Conservation (phyloP, 2,113 vertebrate species). For the Neolamprologus brichardi region DNA sequence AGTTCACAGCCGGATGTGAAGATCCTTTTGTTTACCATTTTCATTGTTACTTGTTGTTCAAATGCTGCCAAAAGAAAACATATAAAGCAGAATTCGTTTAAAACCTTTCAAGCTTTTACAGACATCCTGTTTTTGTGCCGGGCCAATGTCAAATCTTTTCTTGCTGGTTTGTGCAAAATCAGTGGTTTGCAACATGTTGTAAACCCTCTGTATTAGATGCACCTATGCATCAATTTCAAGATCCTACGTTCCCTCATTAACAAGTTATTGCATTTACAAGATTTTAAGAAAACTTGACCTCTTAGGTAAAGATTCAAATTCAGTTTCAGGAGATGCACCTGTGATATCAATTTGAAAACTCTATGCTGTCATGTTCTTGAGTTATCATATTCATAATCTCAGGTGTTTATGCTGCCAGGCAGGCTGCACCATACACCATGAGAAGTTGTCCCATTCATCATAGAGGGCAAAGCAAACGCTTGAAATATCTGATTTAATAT, state of each 20-base stretch:
- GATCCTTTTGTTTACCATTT: neutral
- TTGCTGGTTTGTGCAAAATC: neutral
- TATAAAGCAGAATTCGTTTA: neutral
- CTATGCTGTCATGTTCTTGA: neutral
- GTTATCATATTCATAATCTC: neutral
- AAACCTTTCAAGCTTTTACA: neutral
- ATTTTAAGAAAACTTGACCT: neutral
- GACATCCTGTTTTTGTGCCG: neutral
- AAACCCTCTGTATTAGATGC: neutral
- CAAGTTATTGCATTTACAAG: neutral
- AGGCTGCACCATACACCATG: neutral
- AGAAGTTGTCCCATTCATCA: neutral
- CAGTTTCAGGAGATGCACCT: neutral
- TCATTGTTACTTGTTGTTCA: neutral
- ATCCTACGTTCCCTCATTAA: neutral
- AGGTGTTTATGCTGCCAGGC: neutral
- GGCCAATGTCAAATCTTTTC: neutral
- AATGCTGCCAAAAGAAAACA: neutral
- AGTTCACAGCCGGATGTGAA: neutral
- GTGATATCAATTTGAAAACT: neutral
- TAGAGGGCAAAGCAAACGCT: neutral
- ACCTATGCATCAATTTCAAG: accelerated
- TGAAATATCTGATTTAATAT: neutral
- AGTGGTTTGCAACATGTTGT: neutral
- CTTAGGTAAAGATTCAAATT: neutral